phyloP scores from a whole-genome alignment of 2,797 vertebrate species.

The Catostomus latipinnis region DNA sequence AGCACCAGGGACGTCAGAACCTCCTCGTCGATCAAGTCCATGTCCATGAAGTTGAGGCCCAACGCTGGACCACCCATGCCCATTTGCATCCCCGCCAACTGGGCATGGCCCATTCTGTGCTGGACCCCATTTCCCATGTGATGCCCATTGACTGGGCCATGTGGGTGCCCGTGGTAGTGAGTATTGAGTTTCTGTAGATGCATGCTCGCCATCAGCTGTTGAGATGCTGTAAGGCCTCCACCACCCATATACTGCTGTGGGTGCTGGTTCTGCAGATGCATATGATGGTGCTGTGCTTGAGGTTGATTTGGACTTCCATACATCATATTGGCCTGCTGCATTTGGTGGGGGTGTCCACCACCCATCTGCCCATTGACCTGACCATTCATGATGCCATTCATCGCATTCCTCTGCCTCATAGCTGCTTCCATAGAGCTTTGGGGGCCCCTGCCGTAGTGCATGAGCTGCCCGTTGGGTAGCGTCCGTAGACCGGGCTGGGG shows the following conservation, averaged over 20 bases:
- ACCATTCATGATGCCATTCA: constrained; percentile 74
- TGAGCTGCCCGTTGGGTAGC: constrained; percentile 76
- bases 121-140: constrained; percentile 73
- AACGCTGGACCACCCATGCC: constrained; percentile 79
- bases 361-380: constrained; percentile 78
- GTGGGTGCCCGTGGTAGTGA: constrained; percentile 86
- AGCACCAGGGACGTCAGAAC: constrained; percentile 92
- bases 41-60: constrained; percentile 87
- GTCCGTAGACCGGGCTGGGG: constrained; percentile 75
- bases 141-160: constrained; percentile 74
- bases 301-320: constrained; percentile 74
- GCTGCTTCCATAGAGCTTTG: constrained; percentile 79
- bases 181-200: constrained; percentile 93
- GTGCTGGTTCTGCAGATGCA: constrained; percentile 73
- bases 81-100: constrained; percentile 78
- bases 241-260: constrained; percentile 78
- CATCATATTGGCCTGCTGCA: constrained; percentile 81
- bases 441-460: constrained; percentile 81
- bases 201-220: constrained; percentile 90
- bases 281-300: constrained; percentile 70
- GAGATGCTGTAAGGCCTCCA: constrained; percentile 73
- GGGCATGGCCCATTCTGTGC: constrained; percentile 79
- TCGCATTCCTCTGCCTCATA: constrained; percentile 78
- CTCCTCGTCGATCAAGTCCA: constrained; percentile 95
- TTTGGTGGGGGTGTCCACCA: constrained; percentile 81